These are phyloP conservation scores for Diorhabda carinulata DNA, from an alignment of 1,140 invertebrate genomes.

Conservation along the genomic window DNA sequence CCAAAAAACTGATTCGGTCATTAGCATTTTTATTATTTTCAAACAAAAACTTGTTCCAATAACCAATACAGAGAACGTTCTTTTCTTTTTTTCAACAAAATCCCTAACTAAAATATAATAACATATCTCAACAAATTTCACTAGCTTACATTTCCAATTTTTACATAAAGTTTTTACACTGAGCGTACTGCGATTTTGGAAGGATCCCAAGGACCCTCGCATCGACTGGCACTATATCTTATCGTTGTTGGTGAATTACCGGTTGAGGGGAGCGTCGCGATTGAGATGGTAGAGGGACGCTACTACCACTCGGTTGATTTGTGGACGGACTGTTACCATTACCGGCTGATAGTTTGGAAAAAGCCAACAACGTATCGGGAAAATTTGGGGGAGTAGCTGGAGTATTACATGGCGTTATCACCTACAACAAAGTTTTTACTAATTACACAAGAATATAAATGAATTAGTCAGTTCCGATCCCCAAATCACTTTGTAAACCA, in stretches of 20 bases:
- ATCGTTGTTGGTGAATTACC: slow-evolving; percentile 40
- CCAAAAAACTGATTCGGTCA: too few relatives aligned
- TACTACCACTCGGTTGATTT: slow-evolving; percentile 19
- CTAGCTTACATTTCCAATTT: slow-evolving; percentile 18
- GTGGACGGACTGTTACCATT: slow-evolving; percentile 43
- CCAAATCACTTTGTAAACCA: too few relatives aligned
- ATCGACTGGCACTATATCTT: slow-evolving; percentile 20
- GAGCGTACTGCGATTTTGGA: slow-evolving; percentile 9
- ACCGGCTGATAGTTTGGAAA: slow-evolving; percentile 74
- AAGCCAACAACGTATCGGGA: slow-evolving; percentile 77
- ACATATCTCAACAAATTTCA: slow-evolving; percentile 19
- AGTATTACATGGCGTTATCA: slow-evolving; percentile 83
- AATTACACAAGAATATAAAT: too few relatives aligned
- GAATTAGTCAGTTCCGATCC: too few relatives aligned
- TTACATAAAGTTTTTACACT: slow-evolving; percentile 19
- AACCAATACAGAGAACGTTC: too few relatives aligned
- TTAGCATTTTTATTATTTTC: too few relatives aligned
- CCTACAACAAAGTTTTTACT: slow-evolving; percentile 42
- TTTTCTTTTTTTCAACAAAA: background rate
- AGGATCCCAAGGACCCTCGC: background rate
- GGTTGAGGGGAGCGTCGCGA: slow-evolving; percentile 38
- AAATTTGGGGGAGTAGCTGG: slow-evolving; percentile 88
- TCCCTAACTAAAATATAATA: slow-evolving; percentile 1
- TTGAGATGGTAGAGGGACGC: slow-evolving; percentile 24
- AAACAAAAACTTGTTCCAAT: too few relatives aligned